Percentiles rank a stretch among this genome's conserved stretches.
These are phyloP conservation scores for Bombus difficillimus DNA, from an alignment of 1,140 invertebrate genomes.

Conservation along the genomic window DNA sequence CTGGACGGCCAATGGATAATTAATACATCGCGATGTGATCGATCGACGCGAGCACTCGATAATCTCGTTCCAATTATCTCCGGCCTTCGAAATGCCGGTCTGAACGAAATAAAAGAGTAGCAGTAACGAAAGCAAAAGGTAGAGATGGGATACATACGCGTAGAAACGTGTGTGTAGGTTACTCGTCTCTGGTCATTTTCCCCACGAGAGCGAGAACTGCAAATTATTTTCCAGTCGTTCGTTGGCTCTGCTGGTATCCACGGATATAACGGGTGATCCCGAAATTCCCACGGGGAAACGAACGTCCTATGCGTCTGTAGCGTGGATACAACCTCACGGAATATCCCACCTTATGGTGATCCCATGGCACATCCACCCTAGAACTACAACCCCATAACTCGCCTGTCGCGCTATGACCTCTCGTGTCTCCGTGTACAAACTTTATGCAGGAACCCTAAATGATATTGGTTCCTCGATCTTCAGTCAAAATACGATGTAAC, in stretches of 20 bases:
- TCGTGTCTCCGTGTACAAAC: constrained; percentile 29
- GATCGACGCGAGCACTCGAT: constrained; percentile 33
- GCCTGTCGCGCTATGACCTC: constrained; percentile 55
- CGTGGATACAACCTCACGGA: constrained; percentile 68
- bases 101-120: not conserved
- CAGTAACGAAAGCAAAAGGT: not conserved
- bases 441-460: constrained; percentile 51
- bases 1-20: constrained; percentile 1
- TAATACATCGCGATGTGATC: constrained; percentile 35
- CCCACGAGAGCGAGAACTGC: constrained; percentile 62
- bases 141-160: not conserved
- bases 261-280: constrained; percentile 77
- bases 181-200: constrained; percentile 62
- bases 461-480: constrained; percentile 66
- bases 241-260: constrained; percentile 53
- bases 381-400: constrained; percentile 65
- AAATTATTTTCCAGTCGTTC: constrained; percentile 73
- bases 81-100: not conserved
- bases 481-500: not conserved
- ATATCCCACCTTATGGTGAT: constrained; percentile 80
- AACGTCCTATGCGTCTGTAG: constrained; percentile 40
- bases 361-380: constrained; percentile 68
- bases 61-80: constrained; percentile 45
- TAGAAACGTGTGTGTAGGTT: not conserved
- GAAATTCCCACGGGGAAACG: constrained; percentile 71